Base-by-base conservation (phyloP, 2,797 vertebrate species). In the Coccyzus lansbergi region DNA sequence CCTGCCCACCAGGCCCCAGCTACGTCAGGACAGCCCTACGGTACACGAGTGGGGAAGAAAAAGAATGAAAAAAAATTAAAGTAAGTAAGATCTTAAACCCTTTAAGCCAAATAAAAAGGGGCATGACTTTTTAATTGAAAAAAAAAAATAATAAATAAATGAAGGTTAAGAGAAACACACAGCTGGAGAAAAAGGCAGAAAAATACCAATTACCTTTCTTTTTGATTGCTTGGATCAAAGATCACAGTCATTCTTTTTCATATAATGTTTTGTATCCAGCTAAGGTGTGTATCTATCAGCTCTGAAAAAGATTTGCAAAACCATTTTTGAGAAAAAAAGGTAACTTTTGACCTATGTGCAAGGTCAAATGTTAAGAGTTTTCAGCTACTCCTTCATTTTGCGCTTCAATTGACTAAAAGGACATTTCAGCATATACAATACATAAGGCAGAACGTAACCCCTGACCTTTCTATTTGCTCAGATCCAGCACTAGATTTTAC, bases 231-330 rank as follows among this genome's bases (percentile, higher is more conserved):
- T 82, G 98, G 97, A 97, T 98, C 98, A 98, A 98, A 98, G 98
- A 98, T 97, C 98, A 98, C 97, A 98, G 98, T 97, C 98, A 97
- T 97, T 97, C 97, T 98, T 98, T 97, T 97, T 98, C 98, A 98
- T 98, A 98, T 98, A 97, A 98, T 98, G 98, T 98, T 98, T 98
- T 98, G 98, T 98, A 98, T 98, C 98, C 98, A 98, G 98, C 98
- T 98, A 98, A 98, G 98, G 97, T 98, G 97, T 98, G 98, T 98
- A 97, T 98, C 98, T 98, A 98, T 98, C 98, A 98, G 98, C 97
- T 98, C 98, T 98, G 98, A 98, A 98, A 98, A 97, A 98, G 98
- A 98, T 97, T 97, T 98, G 98, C 97, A 98, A 98, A 98, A 98
- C 94, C 98, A 97, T 97, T 98, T 98, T 98, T 98, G 97, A 98